A percentile compares a stretch with the other conserved stretches of the same genome.
These are phyloP conservation scores for Brevimyrus niger DNA, from an alignment of 2,113 vertebrate genomes.

Conservation along the genomic window DNA sequence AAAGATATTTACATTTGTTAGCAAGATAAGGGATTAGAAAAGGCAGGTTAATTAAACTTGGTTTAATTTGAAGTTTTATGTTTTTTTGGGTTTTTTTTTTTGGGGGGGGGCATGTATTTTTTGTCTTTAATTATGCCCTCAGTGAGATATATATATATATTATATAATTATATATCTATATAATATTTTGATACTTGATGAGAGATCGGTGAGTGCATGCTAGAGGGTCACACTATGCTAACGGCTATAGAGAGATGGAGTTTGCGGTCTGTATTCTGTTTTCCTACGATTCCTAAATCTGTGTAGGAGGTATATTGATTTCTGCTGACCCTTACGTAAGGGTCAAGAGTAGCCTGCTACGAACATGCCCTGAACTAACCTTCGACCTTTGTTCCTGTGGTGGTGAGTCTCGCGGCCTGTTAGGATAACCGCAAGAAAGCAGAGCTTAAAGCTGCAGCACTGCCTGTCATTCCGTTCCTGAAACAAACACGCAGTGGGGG, in stretches of 20 bases:
- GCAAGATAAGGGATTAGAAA: slow-evolving; percentile 18
- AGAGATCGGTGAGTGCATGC: not conserved
- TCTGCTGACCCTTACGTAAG: not conserved
- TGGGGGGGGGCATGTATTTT: not conserved
- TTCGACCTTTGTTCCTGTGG: slow-evolving; percentile 14
- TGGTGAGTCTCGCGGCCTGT: not conserved
- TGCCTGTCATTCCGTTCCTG: not conserved
- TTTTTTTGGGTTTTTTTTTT: not conserved
- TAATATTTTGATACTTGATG: slow-evolving; percentile 13
- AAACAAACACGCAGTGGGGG: not conserved
- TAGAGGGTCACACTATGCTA: not conserved
- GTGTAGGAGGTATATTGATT: slow-evolving; percentile 17
- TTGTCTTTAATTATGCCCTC: slow-evolving; percentile 15
- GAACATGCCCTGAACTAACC: slow-evolving; percentile 2
- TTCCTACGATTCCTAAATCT: slow-evolving; percentile 2
- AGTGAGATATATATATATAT: slow-evolving; percentile 5
- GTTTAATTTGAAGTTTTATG: slow-evolving; percentile 21
- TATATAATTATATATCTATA: too few species aligned
- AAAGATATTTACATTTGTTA: slow-evolving; percentile 19
- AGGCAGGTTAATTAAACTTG: slow-evolving; percentile 24
- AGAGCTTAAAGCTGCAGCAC: not conserved
- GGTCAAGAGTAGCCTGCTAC: not conserved
- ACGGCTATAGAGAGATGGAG: not conserved
- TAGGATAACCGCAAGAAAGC: not conserved
- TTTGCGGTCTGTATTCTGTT: slow-evolving; percentile 3